A percentile compares a stretch with the other conserved stretches of the same genome.
These are phyloP conservation scores for Caenorhabditis macrosperma DNA, from an alignment of 2,888 invertebrate species.

Conservation along the genomic window DNA sequence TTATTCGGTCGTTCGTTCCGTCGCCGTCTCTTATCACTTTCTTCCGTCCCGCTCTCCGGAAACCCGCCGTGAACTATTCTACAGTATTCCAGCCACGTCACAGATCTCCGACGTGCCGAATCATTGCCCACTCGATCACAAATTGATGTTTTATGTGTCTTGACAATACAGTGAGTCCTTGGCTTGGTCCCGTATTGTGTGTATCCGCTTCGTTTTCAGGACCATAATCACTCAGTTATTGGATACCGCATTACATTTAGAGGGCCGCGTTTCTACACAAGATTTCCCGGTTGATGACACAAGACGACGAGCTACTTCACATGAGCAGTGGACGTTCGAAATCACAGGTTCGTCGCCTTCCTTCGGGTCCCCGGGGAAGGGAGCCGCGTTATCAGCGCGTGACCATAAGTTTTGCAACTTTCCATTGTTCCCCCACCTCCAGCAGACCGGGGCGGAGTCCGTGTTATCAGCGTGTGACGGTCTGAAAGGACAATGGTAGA, in stretches of 20 bases:
- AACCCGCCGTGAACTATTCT: not conserved
- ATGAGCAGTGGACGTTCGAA: conserved; percentile 70
- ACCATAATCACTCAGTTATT: conserved; percentile 43
- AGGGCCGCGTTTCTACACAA: conserved; percentile 46
- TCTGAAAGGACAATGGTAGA: conserved; percentile 49
- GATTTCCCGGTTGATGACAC: conserved; percentile 43
- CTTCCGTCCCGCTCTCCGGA: not conserved
- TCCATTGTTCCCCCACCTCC: conserved; percentile 48
- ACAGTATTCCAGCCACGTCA: conserved; percentile 42
- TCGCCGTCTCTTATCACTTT: conserved; percentile 10
- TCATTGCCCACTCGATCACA: conserved; percentile 12
- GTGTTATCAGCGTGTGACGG: conserved; percentile 50
- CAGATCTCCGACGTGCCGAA: conserved; percentile 34
- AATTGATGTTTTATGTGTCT: conserved; percentile 60
- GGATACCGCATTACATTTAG: conserved; percentile 46
- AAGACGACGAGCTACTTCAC: conserved; percentile 35
- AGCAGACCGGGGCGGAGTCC: conserved; percentile 24
- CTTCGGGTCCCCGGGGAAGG: too few species aligned
- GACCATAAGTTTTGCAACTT: too few species aligned
- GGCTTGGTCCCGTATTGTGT: not conserved
- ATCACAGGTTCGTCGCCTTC: conserved; percentile 56
- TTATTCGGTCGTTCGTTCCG: conserved; percentile 5
- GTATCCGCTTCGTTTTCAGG: conserved; percentile 22
- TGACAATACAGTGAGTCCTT: conserved; percentile 31
- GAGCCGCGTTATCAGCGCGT: conserved; percentile 34